Evolutionary conservation across 2,113 vertebrate genomes (phyloP), one percentile per base, ranked within the genome.

Genomic region (Mionectes macconnelli): DNA sequence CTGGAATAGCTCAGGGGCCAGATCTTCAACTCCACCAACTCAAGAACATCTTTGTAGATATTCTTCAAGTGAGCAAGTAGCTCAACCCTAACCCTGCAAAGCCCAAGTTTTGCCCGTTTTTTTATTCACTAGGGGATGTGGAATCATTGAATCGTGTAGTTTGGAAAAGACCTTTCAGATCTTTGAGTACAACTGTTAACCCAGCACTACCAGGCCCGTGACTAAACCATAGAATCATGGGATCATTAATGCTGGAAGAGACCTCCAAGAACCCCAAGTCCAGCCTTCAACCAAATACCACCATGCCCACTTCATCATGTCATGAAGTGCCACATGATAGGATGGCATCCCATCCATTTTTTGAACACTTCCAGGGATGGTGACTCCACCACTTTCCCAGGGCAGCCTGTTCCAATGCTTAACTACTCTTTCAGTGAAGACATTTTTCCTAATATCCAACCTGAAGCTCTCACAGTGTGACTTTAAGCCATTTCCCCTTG

Each of bases 81-180:
- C 64, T 70, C 64, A 78, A 2, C 14, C 21, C 22, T 28, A 10
- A 27, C 68, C 33, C 64, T 56, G 47, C 39, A 74, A 35, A 84
- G 52, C 19, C 47, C 13, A 0, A 24, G 55, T 60, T 83, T 86
- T 67, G 11, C 18, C 15, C 6, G 44, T 30, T 18, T 39, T 70
- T 84, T 86, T 49, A 28, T 15, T 68, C 33, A 31, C 44, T 24
- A 3, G 9, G 33, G 24, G 33, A 42, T 25, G 27, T 7, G 8
- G 40, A 77, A 42, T 25, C 14, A 49, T 13, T 0, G 0, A 49
- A 62, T 3, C 2, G 1, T 55, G 31, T 15, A 8, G n/a, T 9
- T 2, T 53, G 55, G 21, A 68, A 62, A 69, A 69, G 30, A 55
- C 2, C 5, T 68, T 55, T 69, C 24, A 55, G 14, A 33, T 19